Conservation (phyloP, 2,888 invertebrate species). For the Aromia moschata region DNA sequence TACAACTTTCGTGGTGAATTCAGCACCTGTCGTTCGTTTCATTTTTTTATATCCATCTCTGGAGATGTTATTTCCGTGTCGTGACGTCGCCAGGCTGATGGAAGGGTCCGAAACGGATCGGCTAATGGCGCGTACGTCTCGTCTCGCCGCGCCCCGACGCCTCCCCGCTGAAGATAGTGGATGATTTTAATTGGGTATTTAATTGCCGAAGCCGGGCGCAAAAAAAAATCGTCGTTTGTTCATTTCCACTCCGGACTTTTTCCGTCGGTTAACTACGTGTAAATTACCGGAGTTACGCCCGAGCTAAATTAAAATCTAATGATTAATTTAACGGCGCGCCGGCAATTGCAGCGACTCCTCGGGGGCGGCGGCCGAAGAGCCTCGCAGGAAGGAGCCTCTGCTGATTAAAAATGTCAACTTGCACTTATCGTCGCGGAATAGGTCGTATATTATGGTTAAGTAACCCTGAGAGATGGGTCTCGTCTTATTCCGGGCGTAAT, state of each 20-base stretch:
- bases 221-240: slow-evolving; percentile 55
- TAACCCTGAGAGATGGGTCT: slow-evolving; percentile 32
- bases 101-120: neutral
- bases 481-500: neutral
- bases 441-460: slow-evolving; percentile 40
- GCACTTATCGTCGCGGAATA: slow-evolving; percentile 41
- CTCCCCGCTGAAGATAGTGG: slow-evolving; percentile 46
- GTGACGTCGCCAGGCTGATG: no score
- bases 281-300: slow-evolving; percentile 58
- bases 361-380: slow-evolving; percentile 32
- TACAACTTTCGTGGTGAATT: no score
- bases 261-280: slow-evolving; percentile 57
- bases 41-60: no score
- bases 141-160: neutral
- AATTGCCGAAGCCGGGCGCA: slow-evolving; percentile 51
- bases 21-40: no score
- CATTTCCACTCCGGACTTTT: slow-evolving; percentile 53
- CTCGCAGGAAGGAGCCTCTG: slow-evolving; percentile 40
- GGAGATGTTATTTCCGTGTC: no score
- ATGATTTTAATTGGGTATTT: slow-evolving; percentile 59
- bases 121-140: neutral
- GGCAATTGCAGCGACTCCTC: slow-evolving; percentile 59
- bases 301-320: slow-evolving; percentile 61
- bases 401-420: slow-evolving; percentile 50
- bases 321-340: slow-evolving; percentile 59